Conservation (phyloP, 2,113 vertebrate species). For the Caracal caracal region DNA sequence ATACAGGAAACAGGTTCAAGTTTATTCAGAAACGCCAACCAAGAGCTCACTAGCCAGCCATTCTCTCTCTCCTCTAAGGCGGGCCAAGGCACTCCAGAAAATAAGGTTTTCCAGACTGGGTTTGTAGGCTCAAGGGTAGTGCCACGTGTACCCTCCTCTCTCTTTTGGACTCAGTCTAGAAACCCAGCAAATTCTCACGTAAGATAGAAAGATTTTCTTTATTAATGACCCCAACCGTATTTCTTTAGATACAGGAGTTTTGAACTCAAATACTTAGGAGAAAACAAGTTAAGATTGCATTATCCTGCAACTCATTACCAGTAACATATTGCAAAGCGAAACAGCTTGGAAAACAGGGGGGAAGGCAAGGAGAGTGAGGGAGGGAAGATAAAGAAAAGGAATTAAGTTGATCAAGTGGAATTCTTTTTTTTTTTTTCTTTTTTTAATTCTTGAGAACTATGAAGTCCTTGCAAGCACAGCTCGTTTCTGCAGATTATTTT, state of each 20-base stretch:
- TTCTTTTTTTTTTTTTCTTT: constrained; percentile 83
- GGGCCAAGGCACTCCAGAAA: neutral
- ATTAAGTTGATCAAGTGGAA: constrained; percentile 88
- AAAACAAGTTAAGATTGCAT: constrained; percentile 89
- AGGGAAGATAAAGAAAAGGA: constrained; percentile 83
- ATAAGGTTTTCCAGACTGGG: neutral
- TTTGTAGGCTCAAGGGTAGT: neutral
- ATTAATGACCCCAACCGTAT: constrained; percentile 89
- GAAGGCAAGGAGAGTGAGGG: constrained; percentile 57
- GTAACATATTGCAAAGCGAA: constrained; percentile 90
- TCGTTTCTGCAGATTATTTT: constrained; percentile 89
- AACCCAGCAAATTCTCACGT: constrained; percentile 71
- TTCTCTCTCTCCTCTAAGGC: neutral
- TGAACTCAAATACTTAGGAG: constrained; percentile 89
- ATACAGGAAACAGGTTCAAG: neutral
- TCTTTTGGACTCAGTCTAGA: constrained; percentile 43
- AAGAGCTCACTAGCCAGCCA: neutral
- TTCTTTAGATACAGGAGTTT: constrained; percentile 90
- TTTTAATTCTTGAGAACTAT: constrained; percentile 85
- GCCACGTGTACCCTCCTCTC: neutral
- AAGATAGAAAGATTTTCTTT: constrained; percentile 91
- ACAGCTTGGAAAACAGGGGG: constrained; percentile 85
- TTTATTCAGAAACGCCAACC: neutral
- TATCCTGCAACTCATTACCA: constrained; percentile 88
- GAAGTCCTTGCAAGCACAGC: constrained; percentile 90